phyloP scores from a whole-genome alignment of 1,140 invertebrate species.

The Medauroidea extradentata region DNA sequence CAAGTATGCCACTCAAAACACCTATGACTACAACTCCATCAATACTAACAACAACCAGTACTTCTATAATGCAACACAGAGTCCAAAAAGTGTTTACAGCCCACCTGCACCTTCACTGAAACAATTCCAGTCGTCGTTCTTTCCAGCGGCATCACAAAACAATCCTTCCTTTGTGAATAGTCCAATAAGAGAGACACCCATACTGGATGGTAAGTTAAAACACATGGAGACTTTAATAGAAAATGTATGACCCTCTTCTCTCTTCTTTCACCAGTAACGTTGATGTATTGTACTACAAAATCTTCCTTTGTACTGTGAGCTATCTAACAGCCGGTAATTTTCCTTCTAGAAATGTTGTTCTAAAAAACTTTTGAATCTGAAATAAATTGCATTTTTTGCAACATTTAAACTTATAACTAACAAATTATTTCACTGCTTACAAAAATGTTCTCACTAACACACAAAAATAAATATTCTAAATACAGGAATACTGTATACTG shows the following conservation, averaged over 20 bases:
- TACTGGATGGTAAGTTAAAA: neutral
- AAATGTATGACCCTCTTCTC: neutral
- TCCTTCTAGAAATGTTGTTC: too few species aligned
- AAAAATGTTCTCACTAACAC: too few species aligned
- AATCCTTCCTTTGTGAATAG: neutral
- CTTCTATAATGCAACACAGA: conserved; percentile 1
- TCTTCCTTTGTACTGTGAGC: too few species aligned
- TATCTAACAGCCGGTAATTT: too few species aligned
- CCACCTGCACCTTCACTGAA: neutral
- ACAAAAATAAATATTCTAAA: too few species aligned
- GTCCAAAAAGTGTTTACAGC: neutral
- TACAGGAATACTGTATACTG: too few species aligned
- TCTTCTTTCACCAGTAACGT: too few species aligned
- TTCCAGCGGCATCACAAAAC: conserved; percentile 2
- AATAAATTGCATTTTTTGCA: too few species aligned
- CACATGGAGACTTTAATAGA: neutral
- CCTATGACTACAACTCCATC: neutral
- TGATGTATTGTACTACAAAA: too few species aligned
- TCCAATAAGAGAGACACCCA: neutral
- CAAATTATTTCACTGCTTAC: too few species aligned
- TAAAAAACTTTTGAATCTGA: too few species aligned
- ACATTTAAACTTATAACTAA: too few species aligned
- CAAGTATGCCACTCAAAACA: neutral
- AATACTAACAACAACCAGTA: conserved; percentile 1
- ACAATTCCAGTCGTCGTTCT: neutral